A percentile compares a stretch with the other conserved stretches of the same genome.
These are phyloP conservation scores for Cebus imitator DNA, from an alignment of 2,113 vertebrate species.

Conservation along the genomic window DNA sequence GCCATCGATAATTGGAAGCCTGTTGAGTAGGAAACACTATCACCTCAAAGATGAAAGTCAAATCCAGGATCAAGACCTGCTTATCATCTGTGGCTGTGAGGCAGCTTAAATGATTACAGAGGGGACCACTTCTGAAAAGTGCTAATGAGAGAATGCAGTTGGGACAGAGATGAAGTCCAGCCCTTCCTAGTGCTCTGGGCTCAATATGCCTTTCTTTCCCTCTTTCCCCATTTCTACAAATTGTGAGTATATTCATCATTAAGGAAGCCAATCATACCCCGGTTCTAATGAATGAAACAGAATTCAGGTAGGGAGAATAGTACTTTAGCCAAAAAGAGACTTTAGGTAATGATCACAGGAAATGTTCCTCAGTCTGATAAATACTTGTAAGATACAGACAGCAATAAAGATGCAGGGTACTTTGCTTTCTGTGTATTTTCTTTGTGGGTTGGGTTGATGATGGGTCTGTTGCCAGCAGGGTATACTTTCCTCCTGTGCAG, in stretches of 20 bases:
- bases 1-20: neutral
- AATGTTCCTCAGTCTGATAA: neutral
- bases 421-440: constrained; percentile 49
- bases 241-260: neutral
- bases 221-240: neutral
- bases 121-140: neutral
- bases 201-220: neutral
- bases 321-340: neutral
- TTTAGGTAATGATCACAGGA: neutral
- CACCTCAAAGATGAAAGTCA: neutral
- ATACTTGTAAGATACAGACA: neutral
- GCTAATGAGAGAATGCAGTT: neutral
- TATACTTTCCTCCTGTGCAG: constrained; percentile 24
- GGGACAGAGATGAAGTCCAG: neutral
- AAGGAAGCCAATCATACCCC: neutral
- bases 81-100: neutral
- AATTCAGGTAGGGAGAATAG: neutral
- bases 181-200: neutral
- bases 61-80: neutral
- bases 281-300: neutral
- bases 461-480: constrained; percentile 38
- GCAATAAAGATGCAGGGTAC: neutral
- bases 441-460: neutral
- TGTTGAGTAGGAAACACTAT: neutral
- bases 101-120: neutral